Percentiles rank a stretch among this genome's conserved stretches.
Evolutionary conservation across 1,140 invertebrate species (phyloP).

Genomic region (Diuraphis noxia): DNA sequence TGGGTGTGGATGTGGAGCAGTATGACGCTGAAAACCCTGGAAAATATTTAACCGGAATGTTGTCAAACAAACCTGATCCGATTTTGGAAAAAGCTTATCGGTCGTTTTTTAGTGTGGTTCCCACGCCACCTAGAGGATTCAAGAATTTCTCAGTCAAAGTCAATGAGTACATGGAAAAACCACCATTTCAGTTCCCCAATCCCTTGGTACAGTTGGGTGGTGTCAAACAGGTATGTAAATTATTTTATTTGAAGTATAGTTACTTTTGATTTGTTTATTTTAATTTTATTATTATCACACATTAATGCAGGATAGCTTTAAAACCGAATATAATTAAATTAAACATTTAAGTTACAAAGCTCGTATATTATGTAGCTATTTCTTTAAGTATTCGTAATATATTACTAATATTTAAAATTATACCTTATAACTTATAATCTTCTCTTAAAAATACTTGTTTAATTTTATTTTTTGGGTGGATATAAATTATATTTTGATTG

Average conservation of each 20-base stretch:
- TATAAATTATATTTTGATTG: neutral
- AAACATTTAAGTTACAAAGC: neutral
- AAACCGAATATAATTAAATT: neutral
- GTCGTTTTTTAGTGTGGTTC: slow-evolving; percentile 75
- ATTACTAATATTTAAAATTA: no score
- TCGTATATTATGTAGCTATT: neutral
- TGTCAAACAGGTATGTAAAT: slow-evolving; percentile 8
- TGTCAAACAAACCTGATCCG: slow-evolving; percentile 67
- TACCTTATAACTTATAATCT: no score
- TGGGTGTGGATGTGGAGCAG: slow-evolving; percentile 87
- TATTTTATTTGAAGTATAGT: no score
- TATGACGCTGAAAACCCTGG: slow-evolving; percentile 76
- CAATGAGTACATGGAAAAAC: slow-evolving; percentile 75
- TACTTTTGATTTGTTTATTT: neutral
- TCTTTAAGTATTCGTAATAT: no score
- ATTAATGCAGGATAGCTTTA: neutral
- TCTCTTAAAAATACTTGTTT: neutral
- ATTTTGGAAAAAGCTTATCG: slow-evolving; percentile 67
- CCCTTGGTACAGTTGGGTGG: slow-evolving; percentile 64
- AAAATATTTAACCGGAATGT: slow-evolving; percentile 75
- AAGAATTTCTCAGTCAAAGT: slow-evolving; percentile 76
- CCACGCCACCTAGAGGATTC: slow-evolving; percentile 69
- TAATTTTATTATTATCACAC: neutral
- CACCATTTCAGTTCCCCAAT: slow-evolving; percentile 85
- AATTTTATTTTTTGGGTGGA: neutral